Evolutionary conservation across 1,140 invertebrate species (phyloP).

Genomic region (Nephila pilipes): DNA sequence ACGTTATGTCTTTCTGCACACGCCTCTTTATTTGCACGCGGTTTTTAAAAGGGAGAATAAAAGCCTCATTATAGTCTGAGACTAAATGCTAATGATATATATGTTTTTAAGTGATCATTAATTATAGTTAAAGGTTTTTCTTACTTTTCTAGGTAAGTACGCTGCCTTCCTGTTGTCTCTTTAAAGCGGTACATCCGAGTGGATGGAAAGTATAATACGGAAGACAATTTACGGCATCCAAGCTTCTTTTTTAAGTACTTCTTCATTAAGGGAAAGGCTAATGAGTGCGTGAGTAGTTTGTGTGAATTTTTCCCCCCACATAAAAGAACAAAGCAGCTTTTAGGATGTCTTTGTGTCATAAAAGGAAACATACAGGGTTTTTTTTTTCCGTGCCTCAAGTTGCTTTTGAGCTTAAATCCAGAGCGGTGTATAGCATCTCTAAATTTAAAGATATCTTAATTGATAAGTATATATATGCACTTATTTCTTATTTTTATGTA

Average conservation of each 20-base stretch:
- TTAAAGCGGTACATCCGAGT: conserved; percentile 48
- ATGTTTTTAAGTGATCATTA: conserved; percentile 76
- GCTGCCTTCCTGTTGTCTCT: conserved; percentile 57
- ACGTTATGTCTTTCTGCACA: neutral
- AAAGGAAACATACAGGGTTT: neutral
- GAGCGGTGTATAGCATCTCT: neutral
- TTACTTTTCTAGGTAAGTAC: conserved; percentile 73
- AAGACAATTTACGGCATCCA: conserved; percentile 67
- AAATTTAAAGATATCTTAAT: neutral
- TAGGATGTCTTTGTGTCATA: conserved; percentile 6
- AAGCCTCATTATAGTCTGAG: conserved; percentile 39
- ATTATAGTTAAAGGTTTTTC: conserved; percentile 74
- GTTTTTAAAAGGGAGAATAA: conserved; percentile 55
- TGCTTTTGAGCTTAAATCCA: neutral
- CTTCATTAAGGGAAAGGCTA: conserved; percentile 72
- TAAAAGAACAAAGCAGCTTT: conserved; percentile 19
- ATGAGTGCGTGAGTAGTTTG: conserved; percentile 72
- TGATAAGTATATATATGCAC: neutral
- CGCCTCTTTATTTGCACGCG: neutral
- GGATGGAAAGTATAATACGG: conserved; percentile 30
- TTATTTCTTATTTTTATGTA: neutral
- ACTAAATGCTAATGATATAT: conserved; percentile 73
- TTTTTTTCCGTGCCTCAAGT: neutral
- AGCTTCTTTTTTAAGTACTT: conserved; percentile 64
- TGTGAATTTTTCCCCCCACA: conserved; percentile 28